These are phyloP conservation scores for Triplophysa bombifrons DNA, from an alignment of 2,797 vertebrate genomes.

Conservation along the genomic window DNA sequence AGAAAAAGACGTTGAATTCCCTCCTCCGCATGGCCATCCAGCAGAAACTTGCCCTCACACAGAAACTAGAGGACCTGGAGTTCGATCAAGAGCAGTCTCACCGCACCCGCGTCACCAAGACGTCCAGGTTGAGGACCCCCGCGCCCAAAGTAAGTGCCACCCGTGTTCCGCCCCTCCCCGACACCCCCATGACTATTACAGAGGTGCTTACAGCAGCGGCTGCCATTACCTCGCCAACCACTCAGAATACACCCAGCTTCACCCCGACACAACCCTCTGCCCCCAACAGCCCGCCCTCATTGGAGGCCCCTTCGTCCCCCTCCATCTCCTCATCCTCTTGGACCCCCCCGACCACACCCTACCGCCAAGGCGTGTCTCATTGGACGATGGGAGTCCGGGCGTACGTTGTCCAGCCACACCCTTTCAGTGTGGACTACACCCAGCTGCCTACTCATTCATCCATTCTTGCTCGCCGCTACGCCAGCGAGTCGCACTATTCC, in stretches of 20 bases:
- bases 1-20: conserved; percentile 98
- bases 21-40: conserved; percentile 98
- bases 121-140: conserved; percentile 83
- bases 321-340: conserved; percentile 44
- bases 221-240: conserved; percentile 42
- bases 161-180: conserved; percentile 75
- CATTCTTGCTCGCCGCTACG: conserved; percentile 59
- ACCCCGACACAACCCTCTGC: conserved; percentile 52
- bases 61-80: conserved; percentile 95
- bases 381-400: conserved; percentile 74
- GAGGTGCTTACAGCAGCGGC: conserved; percentile 37
- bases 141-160: conserved; percentile 94
- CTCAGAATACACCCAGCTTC: conserved; percentile 20
- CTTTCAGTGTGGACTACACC: conserved; percentile 62
- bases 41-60: conserved; percentile 97
- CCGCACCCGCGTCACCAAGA: conserved; percentile 82
- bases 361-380: conserved; percentile 66
- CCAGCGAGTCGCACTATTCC: conserved; percentile 58
- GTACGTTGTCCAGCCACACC: conserved; percentile 72
- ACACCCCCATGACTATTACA: conserved; percentile 44
- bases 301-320: conserved; percentile 67
- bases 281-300: conserved; percentile 66
- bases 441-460: conserved; percentile 49
- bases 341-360: conserved; percentile 62
- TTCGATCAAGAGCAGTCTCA: conserved; percentile 93